Evolutionary conservation across 2,797 vertebrate genomes (phyloP), one percentile per base, ranked within the genome.

Genomic region (Girardinus metallicus): DNA sequence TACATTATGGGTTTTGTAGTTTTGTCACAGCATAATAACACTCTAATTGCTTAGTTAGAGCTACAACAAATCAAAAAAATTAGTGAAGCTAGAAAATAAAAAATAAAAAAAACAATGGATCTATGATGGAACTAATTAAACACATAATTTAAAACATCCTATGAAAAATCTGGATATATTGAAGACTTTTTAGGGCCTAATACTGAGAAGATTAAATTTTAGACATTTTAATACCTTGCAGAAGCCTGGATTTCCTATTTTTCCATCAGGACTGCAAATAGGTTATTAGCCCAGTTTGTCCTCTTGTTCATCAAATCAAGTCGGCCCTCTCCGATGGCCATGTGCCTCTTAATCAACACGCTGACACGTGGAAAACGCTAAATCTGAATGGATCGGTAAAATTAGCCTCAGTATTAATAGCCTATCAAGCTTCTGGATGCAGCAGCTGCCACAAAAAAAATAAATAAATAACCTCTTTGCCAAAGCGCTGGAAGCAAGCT

Each of bases 381-480:
- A 95, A 95, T 95, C 90, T 92, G 94, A 96, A 96, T 95, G 91
- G 94, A 96, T 95, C 91, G 95, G 94, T 95, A 93, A 95, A 95
- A 96, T 96, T 95, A 96, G 93, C 95, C 76, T 3, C 87, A 87
- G 92, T 95, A 96, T 96, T 96, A 96, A 95, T 94, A 95, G 95
- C 92, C 94, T 90, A 94, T 95, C 95, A 95, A 93, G 93, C 94
- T 94, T 93, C 91, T 94, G 95, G 95, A 96, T 89, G 94, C 94
- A 92, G 94, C 95, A 96, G 95, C 95, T 96, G 96, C 94, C 94
- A 91, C 81, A 85, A 76, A 71, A 36, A 26, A 53, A 55, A 29
- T 64, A 88, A 91, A 92, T 91, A 94, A 90, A 76, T 86, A 88
- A 86, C 84, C 86, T 82, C 83, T 88, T 91, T 95, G 95, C 94